Evolutionary conservation across 2,888 invertebrate genomes (phyloP).

Genomic region (Eupithecia inturbata): DNA sequence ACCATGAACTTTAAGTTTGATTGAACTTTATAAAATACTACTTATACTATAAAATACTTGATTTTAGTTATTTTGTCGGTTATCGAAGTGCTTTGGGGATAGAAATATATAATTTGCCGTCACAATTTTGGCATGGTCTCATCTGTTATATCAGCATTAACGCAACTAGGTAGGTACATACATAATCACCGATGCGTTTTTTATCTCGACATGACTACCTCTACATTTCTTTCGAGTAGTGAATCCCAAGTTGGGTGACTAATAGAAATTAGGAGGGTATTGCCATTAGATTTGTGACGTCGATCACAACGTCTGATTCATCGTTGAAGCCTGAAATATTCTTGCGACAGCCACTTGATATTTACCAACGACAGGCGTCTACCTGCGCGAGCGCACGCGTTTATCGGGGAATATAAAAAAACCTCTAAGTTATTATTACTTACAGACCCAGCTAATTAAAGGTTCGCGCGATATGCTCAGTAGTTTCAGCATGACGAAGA

Average conservation of each 20-base stretch:
- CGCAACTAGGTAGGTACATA: neutral
- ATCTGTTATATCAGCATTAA: neutral
- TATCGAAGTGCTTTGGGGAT: neutral
- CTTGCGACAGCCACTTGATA: neutral
- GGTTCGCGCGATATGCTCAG: too few relatives aligned
- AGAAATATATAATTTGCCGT: neutral
- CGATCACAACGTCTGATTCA: slow-evolving; percentile 1
- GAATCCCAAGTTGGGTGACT: neutral
- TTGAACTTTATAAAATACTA: neutral
- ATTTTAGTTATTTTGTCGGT: neutral
- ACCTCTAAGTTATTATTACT: too few relatives aligned
- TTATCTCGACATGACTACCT: neutral
- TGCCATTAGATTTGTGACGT: neutral
- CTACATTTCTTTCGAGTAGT: neutral
- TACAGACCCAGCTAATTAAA: too few relatives aligned
- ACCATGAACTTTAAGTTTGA: too few relatives aligned
- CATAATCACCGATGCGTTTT: neutral
- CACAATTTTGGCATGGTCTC: neutral
- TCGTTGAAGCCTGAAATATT: neutral
- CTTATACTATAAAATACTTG: too few relatives aligned
- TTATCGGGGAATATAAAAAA: neutral
- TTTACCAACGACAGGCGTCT: neutral
- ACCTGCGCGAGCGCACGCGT: neutral
- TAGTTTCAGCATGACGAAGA: too few relatives aligned
- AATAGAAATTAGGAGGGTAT: neutral